These are phyloP conservation scores for Porphyrio hochstetteri DNA, from an alignment of 2,113 vertebrate genomes.

Conservation along the genomic window DNA sequence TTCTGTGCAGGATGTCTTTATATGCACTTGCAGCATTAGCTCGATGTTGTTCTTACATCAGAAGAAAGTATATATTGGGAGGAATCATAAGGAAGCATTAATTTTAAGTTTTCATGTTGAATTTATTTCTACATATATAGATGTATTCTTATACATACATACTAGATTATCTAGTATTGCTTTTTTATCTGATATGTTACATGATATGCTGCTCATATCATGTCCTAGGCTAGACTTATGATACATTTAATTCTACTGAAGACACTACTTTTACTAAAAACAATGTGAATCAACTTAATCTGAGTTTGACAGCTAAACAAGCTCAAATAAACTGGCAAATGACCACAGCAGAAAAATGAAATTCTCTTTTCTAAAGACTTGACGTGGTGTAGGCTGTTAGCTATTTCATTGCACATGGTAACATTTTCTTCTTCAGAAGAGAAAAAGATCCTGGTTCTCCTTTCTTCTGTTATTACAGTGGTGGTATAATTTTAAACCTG, in stretches of 20 bases:
- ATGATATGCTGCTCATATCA: neutral
- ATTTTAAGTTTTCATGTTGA: neutral
- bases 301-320: neutral
- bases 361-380: neutral
- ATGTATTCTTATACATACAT: neutral
- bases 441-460: neutral
- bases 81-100: neutral
- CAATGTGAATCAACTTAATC: neutral
- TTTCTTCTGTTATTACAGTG: neutral
- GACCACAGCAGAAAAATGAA: neutral
- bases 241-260: neutral
- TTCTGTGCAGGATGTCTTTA: neutral
- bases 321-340: neutral
- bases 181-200: too few species aligned
- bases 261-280: neutral
- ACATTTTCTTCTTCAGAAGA: neutral
- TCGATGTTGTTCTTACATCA: neutral
- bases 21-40: neutral
- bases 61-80: neutral
- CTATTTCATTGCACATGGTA: neutral
- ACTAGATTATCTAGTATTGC: neutral
- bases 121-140: neutral
- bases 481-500: neutral
- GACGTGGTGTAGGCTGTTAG: neutral
- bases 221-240: neutral